phyloP scores from a whole-genome alignment of 2,113 vertebrate genomes.

The Phylloscopus trochiloides region DNA sequence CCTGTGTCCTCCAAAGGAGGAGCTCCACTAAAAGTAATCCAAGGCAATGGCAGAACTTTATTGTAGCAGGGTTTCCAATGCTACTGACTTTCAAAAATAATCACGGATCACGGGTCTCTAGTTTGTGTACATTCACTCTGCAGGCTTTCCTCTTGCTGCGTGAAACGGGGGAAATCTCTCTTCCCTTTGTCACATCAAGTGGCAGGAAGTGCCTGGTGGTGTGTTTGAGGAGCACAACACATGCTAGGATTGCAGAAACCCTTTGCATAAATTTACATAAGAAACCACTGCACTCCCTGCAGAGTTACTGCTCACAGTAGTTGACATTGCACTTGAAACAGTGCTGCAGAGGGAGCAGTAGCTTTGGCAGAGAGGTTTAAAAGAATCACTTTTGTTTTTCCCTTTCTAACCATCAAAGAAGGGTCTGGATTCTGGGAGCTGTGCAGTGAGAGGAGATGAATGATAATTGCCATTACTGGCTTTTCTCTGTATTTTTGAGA shows the following conservation, averaged over 20 bases:
- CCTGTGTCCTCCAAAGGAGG: background rate
- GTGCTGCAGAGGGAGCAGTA: slow-evolving; percentile 13
- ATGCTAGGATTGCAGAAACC: slow-evolving; percentile 27
- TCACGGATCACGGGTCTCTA: background rate
- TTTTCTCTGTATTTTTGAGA: background rate
- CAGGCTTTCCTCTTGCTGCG: background rate
- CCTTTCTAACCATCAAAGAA: slow-evolving; percentile 45
- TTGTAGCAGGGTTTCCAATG: background rate
- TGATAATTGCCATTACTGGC: slow-evolving; percentile 10
- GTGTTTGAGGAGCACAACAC: slow-evolving; percentile 49
- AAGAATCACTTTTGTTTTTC: slow-evolving; percentile 63
- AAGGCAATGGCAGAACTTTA: background rate
- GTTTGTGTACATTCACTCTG: background rate
- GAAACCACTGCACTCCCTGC: slow-evolving; percentile 44
- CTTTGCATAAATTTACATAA: slow-evolving; percentile 77
- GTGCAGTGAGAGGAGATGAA: background rate
- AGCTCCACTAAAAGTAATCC: background rate
- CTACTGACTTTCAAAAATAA: background rate
- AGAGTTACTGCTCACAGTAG: slow-evolving; percentile 55
- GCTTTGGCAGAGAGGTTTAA: slow-evolving; percentile 47
- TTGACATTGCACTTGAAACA: slow-evolving; percentile 58
- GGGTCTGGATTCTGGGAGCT: background rate
- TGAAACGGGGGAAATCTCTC: background rate
- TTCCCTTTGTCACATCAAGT: slow-evolving; percentile 35
- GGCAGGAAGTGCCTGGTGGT: slow-evolving; percentile 20